Evolutionary conservation across 2,888 invertebrate genomes (phyloP), one percentile per base, ranked within the genome.

Genomic region (Automeris io): DNA sequence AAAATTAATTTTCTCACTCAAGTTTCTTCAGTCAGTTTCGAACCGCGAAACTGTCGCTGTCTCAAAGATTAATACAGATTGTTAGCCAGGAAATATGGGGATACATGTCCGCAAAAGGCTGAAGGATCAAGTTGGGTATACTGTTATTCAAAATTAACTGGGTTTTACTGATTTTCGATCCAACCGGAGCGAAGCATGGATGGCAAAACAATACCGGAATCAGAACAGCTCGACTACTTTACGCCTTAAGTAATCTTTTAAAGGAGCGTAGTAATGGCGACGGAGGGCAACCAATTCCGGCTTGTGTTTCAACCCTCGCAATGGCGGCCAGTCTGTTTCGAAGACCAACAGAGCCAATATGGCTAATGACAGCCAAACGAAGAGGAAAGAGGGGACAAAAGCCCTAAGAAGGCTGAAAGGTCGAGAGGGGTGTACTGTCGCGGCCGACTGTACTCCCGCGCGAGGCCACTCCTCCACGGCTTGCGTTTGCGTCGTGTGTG

Each of bases 241-340:
- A 56, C 85, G 88, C 61, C 89, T 88, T 51, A 94, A 75, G 74
- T 91, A 94, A 63, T 94, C 92, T 73, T 95, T 95, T 40, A 94
- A 85, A 16, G 95, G 95, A 58, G 92, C 91, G 78, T 95, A 96
- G 78, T 95, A 94, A 61, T 94, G 93, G 54, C 92, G 91, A 44
- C 92, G 90, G 40, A 95, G 87, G 34, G 92, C 88, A 23, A 90
- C 67, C 78, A 95, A 90, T 80, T 95, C 95, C 18, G 95, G 95
- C 63, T 91, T 90, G 61, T 91, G 91, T 43, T 92, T 90, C 43
- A 95, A 73, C 22, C 88, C 87, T 41, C 90, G 89, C 51, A 95
- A 90, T 0, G 92, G 70, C 39, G 92, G 90, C 67, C 91, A 90
- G 71, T 95, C 94, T 11, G 93, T 93, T 76, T 95, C 95, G 76